These are phyloP conservation scores for Vannuccia rotundouncinata DNA, from an alignment of 2,888 invertebrate species.

Conservation along the genomic window DNA sequence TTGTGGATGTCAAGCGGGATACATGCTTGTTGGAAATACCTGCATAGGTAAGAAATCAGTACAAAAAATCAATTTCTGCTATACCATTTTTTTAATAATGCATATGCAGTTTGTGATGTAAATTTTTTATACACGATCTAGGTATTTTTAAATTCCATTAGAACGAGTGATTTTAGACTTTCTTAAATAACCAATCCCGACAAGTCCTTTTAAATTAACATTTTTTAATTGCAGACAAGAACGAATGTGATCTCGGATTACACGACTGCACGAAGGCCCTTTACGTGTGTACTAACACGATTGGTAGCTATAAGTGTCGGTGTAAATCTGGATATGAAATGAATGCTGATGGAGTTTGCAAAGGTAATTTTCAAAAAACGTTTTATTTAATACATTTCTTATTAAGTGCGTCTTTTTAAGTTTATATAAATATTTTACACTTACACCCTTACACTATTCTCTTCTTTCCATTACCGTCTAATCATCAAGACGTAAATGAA, in stretches of 20 bases:
- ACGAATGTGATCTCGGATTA: constrained; percentile 25
- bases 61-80: too few relatives aligned
- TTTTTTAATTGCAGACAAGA: background rate
- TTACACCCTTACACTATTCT: too few relatives aligned
- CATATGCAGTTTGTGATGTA: too few relatives aligned
- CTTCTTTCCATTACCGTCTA: too few relatives aligned
- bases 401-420: background rate
- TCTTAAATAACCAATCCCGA: too few relatives aligned
- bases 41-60: constrained; percentile 27
- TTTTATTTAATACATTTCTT: background rate
- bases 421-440: background rate
- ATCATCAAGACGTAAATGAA: constrained; percentile 37
- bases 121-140: too few relatives aligned
- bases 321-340: background rate
- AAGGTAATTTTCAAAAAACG: background rate
- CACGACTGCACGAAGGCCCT: constrained; percentile 12
- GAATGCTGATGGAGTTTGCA: background rate
- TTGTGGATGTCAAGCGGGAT: constrained; percentile 35
- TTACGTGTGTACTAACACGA: constrained; percentile 21
- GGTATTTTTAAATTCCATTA: too few relatives aligned
- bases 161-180: too few relatives aligned
- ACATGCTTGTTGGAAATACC: constrained; percentile 9
- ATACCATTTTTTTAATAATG: too few relatives aligned
- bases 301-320: constrained; percentile 30
- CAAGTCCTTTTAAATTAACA: too few relatives aligned